phyloP scores from a whole-genome alignment of 2,888 invertebrate genomes.

The Acrobasis suavella region DNA sequence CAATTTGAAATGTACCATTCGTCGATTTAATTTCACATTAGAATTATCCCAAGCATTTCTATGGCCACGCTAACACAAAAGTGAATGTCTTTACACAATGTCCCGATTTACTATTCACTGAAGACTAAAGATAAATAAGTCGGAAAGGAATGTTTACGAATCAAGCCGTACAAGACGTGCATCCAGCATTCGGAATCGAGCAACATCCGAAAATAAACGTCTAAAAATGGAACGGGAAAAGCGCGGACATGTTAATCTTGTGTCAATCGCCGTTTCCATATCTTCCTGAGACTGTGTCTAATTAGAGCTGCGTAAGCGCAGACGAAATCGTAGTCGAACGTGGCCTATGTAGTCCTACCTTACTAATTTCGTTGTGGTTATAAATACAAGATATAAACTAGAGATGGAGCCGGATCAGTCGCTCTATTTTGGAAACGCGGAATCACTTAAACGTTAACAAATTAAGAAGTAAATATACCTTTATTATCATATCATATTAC shows the following conservation, averaged over 20 bases:
- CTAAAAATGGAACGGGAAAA: constrained; percentile 23
- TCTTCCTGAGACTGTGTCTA: constrained; percentile 16
- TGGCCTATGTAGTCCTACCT: no score
- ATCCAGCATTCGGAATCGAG: constrained; percentile 22
- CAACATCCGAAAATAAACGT: constrained; percentile 25
- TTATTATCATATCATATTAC: no score
- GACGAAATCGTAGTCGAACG: not conserved
- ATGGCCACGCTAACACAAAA: not conserved
- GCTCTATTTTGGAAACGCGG: no score
- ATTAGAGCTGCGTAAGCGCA: constrained; percentile 28
- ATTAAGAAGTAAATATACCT: no score
- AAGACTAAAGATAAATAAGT: constrained; percentile 1
- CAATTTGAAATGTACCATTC: no score
- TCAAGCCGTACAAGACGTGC: constrained; percentile 7
- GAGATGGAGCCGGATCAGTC: no score
- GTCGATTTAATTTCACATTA: not conserved
- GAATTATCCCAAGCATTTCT: not conserved
- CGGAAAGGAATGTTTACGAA: constrained; percentile 19
- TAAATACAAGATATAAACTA: no score
- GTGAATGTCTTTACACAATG: not conserved
- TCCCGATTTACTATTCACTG: constrained; percentile 9
- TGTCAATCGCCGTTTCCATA: constrained; percentile 22
- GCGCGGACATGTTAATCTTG: constrained; percentile 31
- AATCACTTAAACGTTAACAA: no score
- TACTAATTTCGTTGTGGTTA: no score